Base-by-base conservation (phyloP, 2,888 invertebrate species). In the Noctua fimbriata region DNA sequence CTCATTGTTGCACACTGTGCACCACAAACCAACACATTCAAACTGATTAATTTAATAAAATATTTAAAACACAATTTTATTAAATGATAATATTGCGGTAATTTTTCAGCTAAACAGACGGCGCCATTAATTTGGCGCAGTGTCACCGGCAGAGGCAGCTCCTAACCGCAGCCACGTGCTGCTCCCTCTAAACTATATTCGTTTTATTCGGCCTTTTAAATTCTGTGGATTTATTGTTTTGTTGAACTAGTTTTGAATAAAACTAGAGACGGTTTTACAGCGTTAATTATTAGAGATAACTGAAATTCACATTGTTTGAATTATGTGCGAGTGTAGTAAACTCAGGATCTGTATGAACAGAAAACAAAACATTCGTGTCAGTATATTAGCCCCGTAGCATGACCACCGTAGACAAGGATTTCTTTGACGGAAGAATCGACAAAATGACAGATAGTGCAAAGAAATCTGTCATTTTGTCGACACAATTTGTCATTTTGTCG, bases 131-230 rank as follows among this genome's bases (percentile, higher is more conserved):
- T 89, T 87, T 74, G 83, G 79, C 79, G 84, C 76, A 65, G 79
- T 78, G 83, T 86, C 84, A 81, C 76, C 78, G 84, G 69, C 88
- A 88, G 79, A 36, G 71, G 47, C 89, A 78, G 47, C 72, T 71
- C 78, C 85, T 78, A 80, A 89, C 90, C 90, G 69, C 90, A 90
- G 74, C 81, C 84, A 73, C 79, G 81, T 83, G 82, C 69, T 66
- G 73, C 55, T 41, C 79, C 71, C 77, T 81, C 89, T 85, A 89
- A 87, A 81, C 84, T 81, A 76, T 76, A 55, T 63, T 6, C 75
- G 58, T 81, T 82, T 83, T 77, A 83, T 83, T 76, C 41, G 71
- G 66, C 58, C 55, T 82, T 78, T 72, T 69, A 69, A 66, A 71
- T 86, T 75, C 21, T 1, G n/a, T 28, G 21, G 74, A 72, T 79